A percentile compares a stretch with the other conserved stretches of the same genome.
Evolutionary conservation across 2,797 vertebrate species (phyloP).

Genomic region (Leptatherina wallacei): DNA sequence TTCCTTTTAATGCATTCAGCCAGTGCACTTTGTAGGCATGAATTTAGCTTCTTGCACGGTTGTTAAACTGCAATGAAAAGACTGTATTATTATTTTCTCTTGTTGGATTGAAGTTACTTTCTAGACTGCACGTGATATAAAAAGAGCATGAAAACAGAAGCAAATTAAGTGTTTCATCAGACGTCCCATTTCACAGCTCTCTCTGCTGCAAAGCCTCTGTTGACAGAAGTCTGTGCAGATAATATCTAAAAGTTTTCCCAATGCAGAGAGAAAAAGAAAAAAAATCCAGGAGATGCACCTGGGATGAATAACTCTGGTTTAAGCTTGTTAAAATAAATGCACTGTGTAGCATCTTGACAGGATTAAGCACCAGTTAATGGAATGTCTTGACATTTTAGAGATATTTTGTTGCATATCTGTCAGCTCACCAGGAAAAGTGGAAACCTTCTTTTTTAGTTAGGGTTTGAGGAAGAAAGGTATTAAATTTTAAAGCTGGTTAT

Average conservation of each 20-base stretch:
- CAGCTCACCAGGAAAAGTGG: slow-evolving; percentile 9
- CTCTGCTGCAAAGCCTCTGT: slow-evolving; percentile 28
- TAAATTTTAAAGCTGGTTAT: slow-evolving; percentile 8
- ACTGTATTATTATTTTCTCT: slow-evolving; percentile 1
- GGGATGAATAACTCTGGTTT: slow-evolving; percentile 58
- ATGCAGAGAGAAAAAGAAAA: slow-evolving; percentile 19
- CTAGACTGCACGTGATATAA: slow-evolving; percentile 12
- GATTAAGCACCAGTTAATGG: slow-evolving; percentile 54
- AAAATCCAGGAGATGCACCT: slow-evolving; percentile 63
- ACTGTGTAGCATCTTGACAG: slow-evolving; percentile 51
- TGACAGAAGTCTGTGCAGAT: slow-evolving; percentile 41
- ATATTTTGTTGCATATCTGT: slow-evolving; percentile 34
- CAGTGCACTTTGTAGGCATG: neutral
- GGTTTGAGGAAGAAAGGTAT: slow-evolving; percentile 17
- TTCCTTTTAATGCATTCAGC: neutral
- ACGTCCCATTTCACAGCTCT: slow-evolving; percentile 11
- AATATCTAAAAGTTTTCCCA: slow-evolving; percentile 39
- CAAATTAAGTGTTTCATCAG: slow-evolving; percentile 30
- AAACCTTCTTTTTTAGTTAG: slow-evolving; percentile 1
- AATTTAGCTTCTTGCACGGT: neutral
- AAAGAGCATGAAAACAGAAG: slow-evolving; percentile 9
- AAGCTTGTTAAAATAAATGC: slow-evolving; percentile 64
- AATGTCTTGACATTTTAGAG: slow-evolving; percentile 55
- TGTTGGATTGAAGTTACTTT: slow-evolving; percentile 7
- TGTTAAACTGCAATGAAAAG: neutral